Conservation (phyloP, 2,797 vertebrate species). For the Amniataba percoides region DNA sequence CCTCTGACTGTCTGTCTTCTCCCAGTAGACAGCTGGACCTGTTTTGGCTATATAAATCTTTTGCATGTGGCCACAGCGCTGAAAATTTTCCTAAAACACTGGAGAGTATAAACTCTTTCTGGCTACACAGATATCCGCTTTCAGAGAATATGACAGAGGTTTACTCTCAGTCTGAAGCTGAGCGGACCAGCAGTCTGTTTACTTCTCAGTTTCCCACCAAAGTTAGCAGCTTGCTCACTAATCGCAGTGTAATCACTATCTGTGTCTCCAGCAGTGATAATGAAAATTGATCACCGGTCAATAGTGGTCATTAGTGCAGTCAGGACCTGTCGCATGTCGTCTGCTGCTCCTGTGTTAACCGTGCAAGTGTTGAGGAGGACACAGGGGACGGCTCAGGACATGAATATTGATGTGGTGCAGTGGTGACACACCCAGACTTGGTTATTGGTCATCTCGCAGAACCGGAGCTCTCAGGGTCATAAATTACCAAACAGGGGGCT, state of each 20-base stretch:
- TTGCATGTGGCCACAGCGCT: constrained; percentile 2
- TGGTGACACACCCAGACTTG: constrained; percentile 59
- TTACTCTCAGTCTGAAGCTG: constrained; percentile 9
- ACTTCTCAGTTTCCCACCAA: not conserved
- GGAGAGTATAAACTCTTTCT: constrained; percentile 2
- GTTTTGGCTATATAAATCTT: constrained; percentile 26
- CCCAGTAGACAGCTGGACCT: constrained; percentile 34
- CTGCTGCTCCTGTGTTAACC: constrained; percentile 28
- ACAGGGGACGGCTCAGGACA: constrained; percentile 54
- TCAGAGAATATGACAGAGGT: constrained; percentile 12
- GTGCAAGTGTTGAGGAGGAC: constrained; percentile 21
- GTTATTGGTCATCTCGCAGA: constrained; percentile 64
- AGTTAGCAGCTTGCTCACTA: constrained; percentile 26
- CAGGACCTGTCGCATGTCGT: not conserved
- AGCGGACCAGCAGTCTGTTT: not conserved
- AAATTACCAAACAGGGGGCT: constrained; percentile 53
- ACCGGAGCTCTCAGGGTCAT: constrained; percentile 22
- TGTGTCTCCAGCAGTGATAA: constrained; percentile 63
- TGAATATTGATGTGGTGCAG: constrained; percentile 75
- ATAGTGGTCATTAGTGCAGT: constrained; percentile 56
- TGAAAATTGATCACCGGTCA: constrained; percentile 70
- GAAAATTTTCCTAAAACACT: constrained; percentile 8
- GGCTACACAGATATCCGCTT: not conserved
- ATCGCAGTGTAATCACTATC: constrained; percentile 54
- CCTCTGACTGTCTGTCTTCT: constrained; percentile 44